Percentiles rank a stretch among this genome's conserved stretches.
phyloP scores from a whole-genome alignment of 37 sponge, comb jelly and placozoan species.

The Hormiphora californensis region DNA sequence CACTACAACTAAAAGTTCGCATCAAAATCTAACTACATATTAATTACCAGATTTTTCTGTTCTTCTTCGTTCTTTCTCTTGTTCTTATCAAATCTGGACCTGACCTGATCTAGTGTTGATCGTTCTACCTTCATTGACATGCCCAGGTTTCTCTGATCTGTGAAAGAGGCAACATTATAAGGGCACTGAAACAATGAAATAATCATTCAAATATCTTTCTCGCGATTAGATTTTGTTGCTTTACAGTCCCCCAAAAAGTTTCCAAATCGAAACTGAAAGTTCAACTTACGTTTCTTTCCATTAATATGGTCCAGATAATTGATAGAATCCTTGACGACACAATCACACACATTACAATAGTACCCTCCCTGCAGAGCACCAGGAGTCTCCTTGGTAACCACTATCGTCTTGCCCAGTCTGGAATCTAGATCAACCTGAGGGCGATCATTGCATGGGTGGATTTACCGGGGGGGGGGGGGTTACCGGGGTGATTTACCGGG shows the following conservation, averaged over 20 bases:
- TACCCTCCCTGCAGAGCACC: constrained; percentile 84
- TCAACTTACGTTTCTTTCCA: constrained; percentile 88
- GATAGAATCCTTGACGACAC: constrained; percentile 95
- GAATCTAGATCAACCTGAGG: constrained; percentile 93
- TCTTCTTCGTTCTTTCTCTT: constrained; percentile 74
- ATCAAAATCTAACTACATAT: no score
- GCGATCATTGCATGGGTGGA: neutral
- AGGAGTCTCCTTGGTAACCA: constrained; percentile 83
- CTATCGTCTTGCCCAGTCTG: constrained; percentile 80
- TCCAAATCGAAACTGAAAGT: neutral
- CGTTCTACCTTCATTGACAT: constrained; percentile 99
- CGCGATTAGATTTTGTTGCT: no score
- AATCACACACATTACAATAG: constrained; percentile 98
- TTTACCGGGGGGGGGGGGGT: neutral
- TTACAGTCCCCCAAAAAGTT: neutral
- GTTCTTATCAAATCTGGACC: constrained; percentile 81
- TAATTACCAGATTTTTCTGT: constrained; percentile 62
- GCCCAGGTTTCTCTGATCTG: constrained; percentile 95
- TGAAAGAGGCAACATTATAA: constrained; percentile 21
- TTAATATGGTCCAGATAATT: constrained; percentile 99
- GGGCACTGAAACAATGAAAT: neutral
- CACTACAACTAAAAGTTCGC: no score
- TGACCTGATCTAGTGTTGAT: constrained; percentile 92
- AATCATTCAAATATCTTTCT: neutral
- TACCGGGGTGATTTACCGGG: neutral